Conservation (phyloP, 2,113 vertebrate genomes). For the Orientallactaga bullata region DNA sequence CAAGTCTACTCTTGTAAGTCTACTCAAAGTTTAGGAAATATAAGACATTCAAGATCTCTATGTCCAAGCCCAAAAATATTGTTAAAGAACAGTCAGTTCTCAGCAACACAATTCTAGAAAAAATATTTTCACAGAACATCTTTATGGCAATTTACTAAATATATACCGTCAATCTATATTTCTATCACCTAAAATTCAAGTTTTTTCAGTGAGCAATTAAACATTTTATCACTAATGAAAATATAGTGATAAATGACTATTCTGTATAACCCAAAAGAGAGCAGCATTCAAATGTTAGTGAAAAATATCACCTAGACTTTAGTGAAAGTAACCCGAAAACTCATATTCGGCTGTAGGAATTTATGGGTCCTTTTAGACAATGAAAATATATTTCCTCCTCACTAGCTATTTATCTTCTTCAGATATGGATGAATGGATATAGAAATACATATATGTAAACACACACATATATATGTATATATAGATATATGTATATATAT, state of each 20-base stretch:
- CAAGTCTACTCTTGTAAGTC: neutral
- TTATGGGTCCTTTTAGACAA: conserved; percentile 20
- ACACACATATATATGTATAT: neutral
- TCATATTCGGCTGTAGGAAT: neutral
- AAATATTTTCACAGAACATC: conserved; percentile 57
- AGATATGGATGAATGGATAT: neutral
- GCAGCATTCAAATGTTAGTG: conserved; percentile 53
- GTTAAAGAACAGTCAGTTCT: conserved; percentile 44
- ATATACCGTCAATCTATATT: conserved; percentile 1
- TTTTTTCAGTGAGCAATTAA: conserved; percentile 45
- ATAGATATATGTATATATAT: neutral
- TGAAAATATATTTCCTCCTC: conserved; percentile 3
- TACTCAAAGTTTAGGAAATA: conserved; percentile 55
- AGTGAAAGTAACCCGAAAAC: conserved; percentile 42
- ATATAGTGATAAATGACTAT: conserved; percentile 2
- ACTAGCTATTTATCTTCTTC: conserved; percentile 35
- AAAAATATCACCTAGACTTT: conserved; percentile 20
- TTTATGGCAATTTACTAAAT: conserved; percentile 52
- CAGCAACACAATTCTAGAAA: neutral
- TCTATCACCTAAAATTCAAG: conserved; percentile 58
- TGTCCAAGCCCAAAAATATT: conserved; percentile 41
- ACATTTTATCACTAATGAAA: conserved; percentile 43
- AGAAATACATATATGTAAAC: neutral
- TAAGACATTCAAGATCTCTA: conserved; percentile 8
- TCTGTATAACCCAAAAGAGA: conserved; percentile 44